A percentile compares a stretch with the other conserved stretches of the same genome.
Conservation (phyloP, 2,888 invertebrate species). For the Trachelus troglodyta region DNA sequence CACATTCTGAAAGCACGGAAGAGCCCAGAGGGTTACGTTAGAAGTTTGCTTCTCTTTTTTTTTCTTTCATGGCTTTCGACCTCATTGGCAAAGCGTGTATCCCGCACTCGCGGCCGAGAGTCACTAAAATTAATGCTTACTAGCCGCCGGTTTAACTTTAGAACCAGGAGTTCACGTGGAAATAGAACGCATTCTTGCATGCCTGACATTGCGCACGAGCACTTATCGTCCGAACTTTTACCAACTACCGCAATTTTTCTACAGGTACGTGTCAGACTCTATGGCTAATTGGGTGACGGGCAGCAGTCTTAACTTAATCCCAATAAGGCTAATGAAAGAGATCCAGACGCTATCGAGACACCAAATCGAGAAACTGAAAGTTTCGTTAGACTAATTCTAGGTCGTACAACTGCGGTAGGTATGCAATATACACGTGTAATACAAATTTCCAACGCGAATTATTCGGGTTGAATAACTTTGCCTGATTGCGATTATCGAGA, state of each 20-base stretch:
- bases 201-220: conserved; percentile 37
- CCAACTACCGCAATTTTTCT: neutral
- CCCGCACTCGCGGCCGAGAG: conserved; percentile 26
- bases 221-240: conserved; percentile 16
- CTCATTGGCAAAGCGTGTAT: conserved; percentile 22
- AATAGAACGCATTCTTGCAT: conserved; percentile 59
- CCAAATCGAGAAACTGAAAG: neutral
- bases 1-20: conserved; percentile 60
- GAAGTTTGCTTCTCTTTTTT: conserved; percentile 7
- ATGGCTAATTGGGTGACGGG: neutral
- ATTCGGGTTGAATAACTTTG: neutral
- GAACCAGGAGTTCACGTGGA: conserved; percentile 58
- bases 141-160: conserved; percentile 56
- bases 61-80: conserved; percentile 17
- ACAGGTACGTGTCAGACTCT: neutral
- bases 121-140: conserved; percentile 51
- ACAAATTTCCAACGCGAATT: conserved; percentile 21
- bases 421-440: neutral
- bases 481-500: neutral
- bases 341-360: neutral
- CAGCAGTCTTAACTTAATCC: neutral
- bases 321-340: neutral
- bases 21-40: conserved; percentile 30
- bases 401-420: neutral
- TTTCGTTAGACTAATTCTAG: neutral